Base-by-base conservation (phyloP, 2,888 invertebrate species). In the Drosophila neonasuta region DNA sequence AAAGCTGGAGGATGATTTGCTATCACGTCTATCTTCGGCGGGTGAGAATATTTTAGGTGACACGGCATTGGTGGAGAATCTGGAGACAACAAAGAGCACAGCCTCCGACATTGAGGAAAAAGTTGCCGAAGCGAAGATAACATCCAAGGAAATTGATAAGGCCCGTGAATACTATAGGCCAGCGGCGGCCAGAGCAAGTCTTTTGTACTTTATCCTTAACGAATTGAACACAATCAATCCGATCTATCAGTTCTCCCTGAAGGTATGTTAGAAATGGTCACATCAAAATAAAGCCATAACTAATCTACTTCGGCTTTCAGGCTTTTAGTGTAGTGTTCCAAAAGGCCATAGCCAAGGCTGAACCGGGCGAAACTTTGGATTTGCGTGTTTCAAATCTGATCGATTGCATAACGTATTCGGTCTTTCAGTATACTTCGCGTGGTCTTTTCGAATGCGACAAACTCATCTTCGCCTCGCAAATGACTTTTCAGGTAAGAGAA, bases 271-370 rank as follows among this genome's bases (percentile, higher is more conserved):
- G 29, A 13, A 39, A 20, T 24, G 9, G 9, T 44, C 11, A n/a
- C 10, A 30, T n/a, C 3, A 10, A 1, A 32, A 24, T 9, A 5
- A 41, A 20, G 3, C 2, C 10, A 1, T 10, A 8, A 48, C 7
- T 39, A 39, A 49, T 55, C 15, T 20, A 39, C 50, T 24, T 42
- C 50, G 32, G 4, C 15, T 59, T 44, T 0, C 57, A 97, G 96
- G 97, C 98, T 1, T 98, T 98, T 91, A 97, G 97, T 90, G 97
- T 97, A n/a, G 98, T 98, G 32, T 98, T 98, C 90, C 97, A 97
- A 92, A 98, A 97, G 89, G 98, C 98, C 15, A 98, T 99, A 87
- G 95, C 96, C 46, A 94, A 94, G 88, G 97, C 98, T 0, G 95
- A 96, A 74, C 94, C 95, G 0, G 94, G 96, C 0, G 94, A 95